Conservation (phyloP, 1,140 invertebrate species). For the Trichonephila inaurata region DNA sequence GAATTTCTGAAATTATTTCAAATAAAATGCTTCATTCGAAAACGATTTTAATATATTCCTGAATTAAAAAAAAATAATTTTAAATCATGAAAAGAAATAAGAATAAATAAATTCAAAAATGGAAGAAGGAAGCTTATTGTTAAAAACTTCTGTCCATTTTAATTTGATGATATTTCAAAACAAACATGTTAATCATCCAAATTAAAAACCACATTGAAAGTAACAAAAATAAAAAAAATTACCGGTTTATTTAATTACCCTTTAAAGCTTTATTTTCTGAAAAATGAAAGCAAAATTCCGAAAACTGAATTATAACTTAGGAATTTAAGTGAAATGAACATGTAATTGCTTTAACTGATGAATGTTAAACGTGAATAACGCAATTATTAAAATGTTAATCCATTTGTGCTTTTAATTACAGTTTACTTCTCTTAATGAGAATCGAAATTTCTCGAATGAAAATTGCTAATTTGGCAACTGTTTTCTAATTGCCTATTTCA, state of each 20-base stretch:
- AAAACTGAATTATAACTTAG: neutral
- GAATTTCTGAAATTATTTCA: too few relatives aligned
- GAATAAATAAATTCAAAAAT: too few relatives aligned
- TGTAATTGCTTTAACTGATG: neutral
- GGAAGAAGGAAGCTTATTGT: too few relatives aligned
- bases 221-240: neutral
- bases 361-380: neutral
- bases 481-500: too few relatives aligned
- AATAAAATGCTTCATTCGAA: too few relatives aligned
- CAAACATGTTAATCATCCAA: too few relatives aligned
- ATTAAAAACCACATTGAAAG: neutral
- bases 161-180: too few relatives aligned
- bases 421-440: neutral
- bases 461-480: too few relatives aligned
- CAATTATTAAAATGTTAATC: conserved; percentile 5
- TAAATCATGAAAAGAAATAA: too few relatives aligned
- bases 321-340: neutral
- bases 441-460: neutral
- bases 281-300: neutral
- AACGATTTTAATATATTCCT: too few relatives aligned
- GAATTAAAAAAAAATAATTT: too few relatives aligned
- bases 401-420: neutral
- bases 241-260: neutral
- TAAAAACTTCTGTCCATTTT: too few relatives aligned
- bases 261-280: neutral